phyloP scores from a whole-genome alignment of 1,140 invertebrate genomes.

The Olivierus martensii region DNA sequence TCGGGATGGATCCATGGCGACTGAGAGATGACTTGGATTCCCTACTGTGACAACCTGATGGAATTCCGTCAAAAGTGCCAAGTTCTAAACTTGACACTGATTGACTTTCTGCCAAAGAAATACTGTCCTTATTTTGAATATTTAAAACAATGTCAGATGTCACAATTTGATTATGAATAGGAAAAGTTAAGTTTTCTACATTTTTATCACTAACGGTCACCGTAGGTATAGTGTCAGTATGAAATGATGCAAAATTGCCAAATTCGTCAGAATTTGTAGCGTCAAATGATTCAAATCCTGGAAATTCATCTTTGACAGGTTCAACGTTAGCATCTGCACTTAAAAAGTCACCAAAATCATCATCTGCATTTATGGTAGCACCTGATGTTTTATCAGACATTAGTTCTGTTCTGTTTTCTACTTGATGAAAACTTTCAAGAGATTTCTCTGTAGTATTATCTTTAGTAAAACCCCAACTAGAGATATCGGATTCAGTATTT shows the following conservation, averaged over 20 bases:
- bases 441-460: too few species aligned
- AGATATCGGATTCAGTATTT: neutral
- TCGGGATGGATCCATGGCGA: constrained; percentile 36
- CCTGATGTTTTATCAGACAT: constrained; percentile 2
- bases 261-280: constrained; percentile 34
- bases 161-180: too few species aligned
- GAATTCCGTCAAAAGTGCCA: constrained; percentile 26
- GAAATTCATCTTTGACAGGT: neutral
- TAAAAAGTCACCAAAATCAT: constrained; percentile 20
- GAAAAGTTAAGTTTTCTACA: too few species aligned
- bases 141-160: too few species aligned
- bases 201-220: constrained; percentile 14
- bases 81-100: constrained; percentile 35
- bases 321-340: constrained; percentile 1
- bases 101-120: constrained; percentile 26
- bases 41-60: constrained; percentile 18
- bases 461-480: too few species aligned
- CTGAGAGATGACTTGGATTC: constrained; percentile 26
- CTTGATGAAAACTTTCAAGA: too few species aligned
- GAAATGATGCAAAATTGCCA: constrained; percentile 35
- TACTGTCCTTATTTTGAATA: constrained; percentile 15
- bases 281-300: neutral
- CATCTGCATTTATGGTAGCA: constrained; percentile 16
- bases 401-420: too few species aligned
- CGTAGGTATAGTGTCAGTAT: constrained; percentile 21